These are phyloP conservation scores for Oncorhynchus nerka DNA, from an alignment of 2,113 vertebrate genomes.

Conservation along the genomic window DNA sequence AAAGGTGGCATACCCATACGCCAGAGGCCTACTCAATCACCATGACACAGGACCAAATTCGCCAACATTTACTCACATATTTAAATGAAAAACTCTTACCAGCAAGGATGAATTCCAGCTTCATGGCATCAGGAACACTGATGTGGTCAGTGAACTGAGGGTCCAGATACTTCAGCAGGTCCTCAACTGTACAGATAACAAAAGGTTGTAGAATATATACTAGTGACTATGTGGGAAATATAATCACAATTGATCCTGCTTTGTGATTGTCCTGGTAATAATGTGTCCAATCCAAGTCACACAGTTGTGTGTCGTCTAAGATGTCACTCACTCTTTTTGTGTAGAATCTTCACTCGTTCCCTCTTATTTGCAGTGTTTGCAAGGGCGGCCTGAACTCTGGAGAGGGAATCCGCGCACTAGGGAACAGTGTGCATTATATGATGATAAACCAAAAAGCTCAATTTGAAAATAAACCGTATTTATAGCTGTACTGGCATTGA, in stretches of 20 bases:
- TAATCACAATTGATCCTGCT: too few relatives aligned
- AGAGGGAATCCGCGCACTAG: constrained; percentile 85
- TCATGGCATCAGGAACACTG: constrained; percentile 86
- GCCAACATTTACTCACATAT: neutral
- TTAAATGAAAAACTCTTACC: constrained; percentile 67
- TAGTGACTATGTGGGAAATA: too few relatives aligned
- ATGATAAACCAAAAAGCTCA: too few relatives aligned
- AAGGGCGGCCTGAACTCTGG: constrained; percentile 83
- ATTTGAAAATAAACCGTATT: too few relatives aligned
- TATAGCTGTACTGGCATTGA: too few relatives aligned
- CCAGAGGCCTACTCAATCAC: too few relatives aligned
- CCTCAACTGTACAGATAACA: constrained; percentile 81
- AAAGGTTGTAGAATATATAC: neutral
- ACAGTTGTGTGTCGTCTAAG: neutral
- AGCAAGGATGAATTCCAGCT: constrained; percentile 92
- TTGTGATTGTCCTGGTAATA: neutral
- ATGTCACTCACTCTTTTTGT: constrained; percentile 88
- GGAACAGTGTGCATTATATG: neutral
- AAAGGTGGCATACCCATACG: too few relatives aligned
- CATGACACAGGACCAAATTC: too few relatives aligned
- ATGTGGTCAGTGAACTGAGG: constrained; percentile 94
- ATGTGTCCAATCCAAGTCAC: neutral
- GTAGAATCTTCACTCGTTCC: constrained; percentile 92
- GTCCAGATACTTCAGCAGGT: constrained; percentile 92
- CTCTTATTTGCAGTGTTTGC: constrained; percentile 87